phyloP scores from a whole-genome alignment of 2,113 vertebrate genomes.

The Orcinus orca region DNA sequence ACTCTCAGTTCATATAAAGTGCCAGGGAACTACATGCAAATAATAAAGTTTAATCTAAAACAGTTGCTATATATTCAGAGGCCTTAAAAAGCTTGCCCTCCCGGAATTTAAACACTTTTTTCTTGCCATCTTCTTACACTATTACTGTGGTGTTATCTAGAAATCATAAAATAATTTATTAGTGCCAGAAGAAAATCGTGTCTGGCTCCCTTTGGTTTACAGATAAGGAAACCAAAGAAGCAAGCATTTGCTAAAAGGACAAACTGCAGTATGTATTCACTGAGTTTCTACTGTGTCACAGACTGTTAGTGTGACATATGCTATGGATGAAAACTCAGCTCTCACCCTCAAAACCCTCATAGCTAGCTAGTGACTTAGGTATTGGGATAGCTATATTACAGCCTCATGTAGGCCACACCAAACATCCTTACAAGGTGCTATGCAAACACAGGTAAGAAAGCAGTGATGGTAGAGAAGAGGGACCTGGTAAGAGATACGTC shows the following conservation, averaged over 20 bases:
- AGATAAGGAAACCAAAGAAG: conserved; percentile 15
- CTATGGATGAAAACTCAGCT: background rate
- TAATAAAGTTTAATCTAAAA: conserved; percentile 23
- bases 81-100: background rate
- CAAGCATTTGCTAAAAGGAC: background rate
- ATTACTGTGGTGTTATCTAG: background rate
- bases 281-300: background rate
- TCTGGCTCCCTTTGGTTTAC: background rate
- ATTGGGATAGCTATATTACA: background rate
- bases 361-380: background rate
- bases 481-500: background rate
- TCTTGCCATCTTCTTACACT: background rate
- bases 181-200: background rate
- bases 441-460: background rate
- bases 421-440: background rate
- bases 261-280: background rate
- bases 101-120: conserved; percentile 48
- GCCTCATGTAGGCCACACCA: background rate
- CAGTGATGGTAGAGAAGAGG: background rate
- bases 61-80: background rate
- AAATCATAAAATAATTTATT: conserved; percentile 17
- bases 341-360: background rate
- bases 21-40: background rate
- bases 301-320: background rate
- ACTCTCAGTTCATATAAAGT: background rate